Evolutionary conservation across 2,888 invertebrate genomes (phyloP), one percentile per base, ranked within the genome.

Genomic region (Nemotelus pantherinus): DNA sequence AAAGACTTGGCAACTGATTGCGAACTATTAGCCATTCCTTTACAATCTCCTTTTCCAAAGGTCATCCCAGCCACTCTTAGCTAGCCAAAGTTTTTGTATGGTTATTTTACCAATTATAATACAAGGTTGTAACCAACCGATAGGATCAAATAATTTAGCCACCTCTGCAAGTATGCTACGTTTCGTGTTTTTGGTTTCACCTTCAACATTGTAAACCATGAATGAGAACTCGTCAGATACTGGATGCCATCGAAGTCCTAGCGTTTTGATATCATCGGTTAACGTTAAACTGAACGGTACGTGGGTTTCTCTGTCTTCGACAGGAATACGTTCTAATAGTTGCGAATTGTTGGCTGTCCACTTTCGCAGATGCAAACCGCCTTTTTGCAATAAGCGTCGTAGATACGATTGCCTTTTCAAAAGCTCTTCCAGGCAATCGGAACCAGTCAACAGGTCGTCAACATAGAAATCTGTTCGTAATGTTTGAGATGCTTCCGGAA

Each of bases 81-180:
- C n/a, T 7, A 57, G 9, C 57, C 57, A 57, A 10, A 57, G 10
- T 57, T 57, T 3, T 7, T 57, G 57, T 3, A 57, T 57, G 10
- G 57, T 60, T 5, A 60, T 60, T 39, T 77, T 77, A 6, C 58
- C 25, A 25, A 25, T 25, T 25, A 25, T 25, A 25, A 25, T 25
- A 25, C 25, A 25, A 25, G 25, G 25, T 1, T 25, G 25, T 25
- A 25, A 25, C 25, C 25, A 25, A 25, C 25, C 25, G 25, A 25
- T 25, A 1, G 25, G 25, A 25, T 25, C 25, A 25, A 25, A 25
- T 25, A 25, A 25, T 1, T 25, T 25, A 25, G 25, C 55, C 9
- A 74, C 68, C 6, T 60, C 70, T 43, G 74, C 64, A 44, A 74
- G 45, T 3, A 77, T 55, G 3, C 7, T 2, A 2, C 74, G 39